Base-by-base conservation (phyloP, 2,797 vertebrate species). In the Manis crassicaudata region DNA sequence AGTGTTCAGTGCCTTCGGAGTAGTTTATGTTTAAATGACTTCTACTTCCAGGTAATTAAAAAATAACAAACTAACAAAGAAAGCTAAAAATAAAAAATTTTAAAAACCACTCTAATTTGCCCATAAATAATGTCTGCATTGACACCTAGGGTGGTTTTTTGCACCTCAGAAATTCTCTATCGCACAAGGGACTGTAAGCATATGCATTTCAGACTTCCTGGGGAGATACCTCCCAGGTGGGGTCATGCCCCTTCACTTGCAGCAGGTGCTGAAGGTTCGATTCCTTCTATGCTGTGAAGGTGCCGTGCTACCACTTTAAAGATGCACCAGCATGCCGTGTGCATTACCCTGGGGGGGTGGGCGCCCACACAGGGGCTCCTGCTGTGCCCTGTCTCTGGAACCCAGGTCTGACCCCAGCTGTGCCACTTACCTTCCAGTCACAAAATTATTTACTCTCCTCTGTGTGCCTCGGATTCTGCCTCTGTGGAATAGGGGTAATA, bases 21-120 rank as follows among this genome's bases (percentile, higher is more conserved):
- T 65, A n/a, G 32, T 73, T 81, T 92, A 90, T 77, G 62, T 56
- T 67, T 27, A 79, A 90, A 54, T 75, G 76, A 43, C n/a, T 94
- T 83, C 5, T 52, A 56, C 63, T 80, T 84, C 43, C 14, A 77
- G 16, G 7, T 70, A 72, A 88, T 63, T 62, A 82, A 83, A 83
- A 96, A 91, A 88, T 10, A 72, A 67, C 20, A 86, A 83, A 65
- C 80, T 77, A 81, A 85, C 29, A 56, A 88, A 87, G 58, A 81
- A 95, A 88, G n/a, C 11, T 16, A 37, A 94, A 80, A 90, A 50
- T 3, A 56, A 35, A 65, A 81, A 43, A n/a, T 58, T 52, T 35
- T 25, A 25, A 65, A 54, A 85, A 80, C 0, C 40, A 32, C 29
- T 43, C 65, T 81, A 3, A 37, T 70, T 88, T 68, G 9, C 35